These are phyloP conservation scores for Idaea straminata DNA, from an alignment of 2,888 invertebrate genomes.

Conservation along the genomic window DNA sequence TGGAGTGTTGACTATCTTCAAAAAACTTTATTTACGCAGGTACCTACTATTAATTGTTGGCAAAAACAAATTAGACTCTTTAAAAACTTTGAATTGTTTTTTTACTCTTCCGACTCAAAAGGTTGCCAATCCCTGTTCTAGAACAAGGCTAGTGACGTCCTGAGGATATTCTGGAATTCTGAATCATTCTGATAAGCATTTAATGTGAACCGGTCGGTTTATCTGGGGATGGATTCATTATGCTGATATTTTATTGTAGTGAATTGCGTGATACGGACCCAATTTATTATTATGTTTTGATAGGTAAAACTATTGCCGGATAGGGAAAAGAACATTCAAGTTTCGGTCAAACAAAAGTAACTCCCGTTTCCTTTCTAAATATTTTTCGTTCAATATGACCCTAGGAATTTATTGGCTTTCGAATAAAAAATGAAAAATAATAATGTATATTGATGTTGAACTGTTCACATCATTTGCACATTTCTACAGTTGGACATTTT, in stretches of 20 bases:
- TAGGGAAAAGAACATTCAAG: neutral
- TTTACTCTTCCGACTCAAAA: too few relatives aligned
- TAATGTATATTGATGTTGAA: too few relatives aligned
- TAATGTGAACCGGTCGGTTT: neutral
- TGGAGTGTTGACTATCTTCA: too few relatives aligned
- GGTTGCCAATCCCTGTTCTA: neutral
- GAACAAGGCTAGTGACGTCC: neutral
- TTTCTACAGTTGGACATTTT: too few relatives aligned
- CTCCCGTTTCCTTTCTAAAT: neutral
- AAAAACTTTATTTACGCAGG: too few relatives aligned
- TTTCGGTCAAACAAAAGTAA: neutral
- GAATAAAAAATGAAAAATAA: too few relatives aligned
- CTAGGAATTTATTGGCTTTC: neutral
- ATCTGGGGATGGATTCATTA: neutral
- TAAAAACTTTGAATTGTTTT: too few relatives aligned
- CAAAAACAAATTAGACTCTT: too few relatives aligned
- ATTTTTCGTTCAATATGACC: neutral
- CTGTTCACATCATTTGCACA: too few relatives aligned
- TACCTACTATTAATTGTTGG: too few relatives aligned
- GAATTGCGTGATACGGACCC: neutral
- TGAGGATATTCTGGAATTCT: neutral
- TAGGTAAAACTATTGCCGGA: neutral
- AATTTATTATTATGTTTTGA: neutral
- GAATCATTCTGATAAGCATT: neutral
- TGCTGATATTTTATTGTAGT: neutral